Evolutionary conservation across 2,888 invertebrate species (phyloP).

Genomic region (Netelia inedita): DNA sequence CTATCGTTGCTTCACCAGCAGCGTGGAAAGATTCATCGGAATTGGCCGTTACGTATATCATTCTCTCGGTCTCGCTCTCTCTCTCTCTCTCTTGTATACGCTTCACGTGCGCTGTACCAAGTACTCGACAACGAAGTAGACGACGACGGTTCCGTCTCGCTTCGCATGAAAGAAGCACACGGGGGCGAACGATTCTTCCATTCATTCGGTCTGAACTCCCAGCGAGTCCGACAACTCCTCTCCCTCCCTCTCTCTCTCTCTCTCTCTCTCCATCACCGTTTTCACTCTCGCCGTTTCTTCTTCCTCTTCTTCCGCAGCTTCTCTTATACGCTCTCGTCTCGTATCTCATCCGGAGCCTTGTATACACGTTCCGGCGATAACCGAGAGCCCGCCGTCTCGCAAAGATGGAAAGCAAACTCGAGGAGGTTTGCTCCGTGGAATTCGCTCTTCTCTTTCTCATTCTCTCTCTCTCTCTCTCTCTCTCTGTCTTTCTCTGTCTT

Average conservation of each 20-base stretch:
- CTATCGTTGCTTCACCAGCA: too few species aligned
- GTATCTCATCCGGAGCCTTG: constrained; percentile 64
- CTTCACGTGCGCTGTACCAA: constrained; percentile 46
- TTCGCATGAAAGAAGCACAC: constrained; percentile 61
- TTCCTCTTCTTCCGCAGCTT: constrained; percentile 25
- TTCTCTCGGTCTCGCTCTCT: background rate
- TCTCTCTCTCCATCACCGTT: background rate
- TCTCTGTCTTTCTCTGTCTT: constrained; percentile 44
- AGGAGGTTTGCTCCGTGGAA: constrained; percentile 62
- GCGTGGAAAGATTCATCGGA: background rate
- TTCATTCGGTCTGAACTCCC: constrained; percentile 59
- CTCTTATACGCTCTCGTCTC: constrained; percentile 50
- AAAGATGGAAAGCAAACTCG: constrained; percentile 73
- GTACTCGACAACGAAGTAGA: constrained; percentile 34
- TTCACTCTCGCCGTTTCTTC: background rate
- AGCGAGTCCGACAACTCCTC: constrained; percentile 21
- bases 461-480: constrained; percentile 50
- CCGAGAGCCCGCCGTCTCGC: constrained; percentile 56
- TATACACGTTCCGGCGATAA: constrained; percentile 74
- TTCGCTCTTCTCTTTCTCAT: constrained; percentile 57
- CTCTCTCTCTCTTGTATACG: constrained; percentile 32
- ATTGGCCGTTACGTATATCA: background rate
- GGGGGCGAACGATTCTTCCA: constrained; percentile 57
- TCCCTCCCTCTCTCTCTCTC: background rate
- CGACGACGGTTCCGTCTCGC: constrained; percentile 61